These are phyloP conservation scores for Xyrauchen texanus DNA, from an alignment of 2,113 vertebrate species.

Conservation along the genomic window DNA sequence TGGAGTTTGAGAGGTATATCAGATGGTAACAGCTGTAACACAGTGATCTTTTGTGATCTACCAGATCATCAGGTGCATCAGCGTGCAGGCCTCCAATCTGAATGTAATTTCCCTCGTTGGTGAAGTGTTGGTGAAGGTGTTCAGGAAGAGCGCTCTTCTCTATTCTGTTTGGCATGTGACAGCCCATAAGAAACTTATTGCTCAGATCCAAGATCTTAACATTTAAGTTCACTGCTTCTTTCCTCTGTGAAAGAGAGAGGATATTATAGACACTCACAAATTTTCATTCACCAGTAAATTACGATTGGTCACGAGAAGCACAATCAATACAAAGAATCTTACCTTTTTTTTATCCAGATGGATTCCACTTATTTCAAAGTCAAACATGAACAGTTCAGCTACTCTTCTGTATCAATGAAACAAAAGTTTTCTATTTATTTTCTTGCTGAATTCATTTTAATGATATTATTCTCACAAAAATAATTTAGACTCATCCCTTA, in stretches of 20 bases:
- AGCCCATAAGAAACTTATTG: slow-evolving; percentile 83
- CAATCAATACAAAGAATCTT: slow-evolving; percentile 47
- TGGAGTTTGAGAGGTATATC: no score
- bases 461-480: no score
- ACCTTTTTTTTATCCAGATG: slow-evolving; percentile 94
- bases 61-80: slow-evolving; percentile 87
- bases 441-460: no score
- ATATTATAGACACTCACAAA: neutral
- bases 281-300: neutral
- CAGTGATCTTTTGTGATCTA: slow-evolving; percentile 51
- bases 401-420: slow-evolving; percentile 78
- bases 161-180: slow-evolving; percentile 87
- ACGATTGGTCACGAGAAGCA: neutral
- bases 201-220: slow-evolving; percentile 89
- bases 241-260: slow-evolving; percentile 74
- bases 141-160: slow-evolving; percentile 82
- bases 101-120: slow-evolving; percentile 78
- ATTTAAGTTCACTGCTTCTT: slow-evolving; percentile 86
- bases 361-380: slow-evolving; percentile 99
- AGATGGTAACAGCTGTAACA: no score
- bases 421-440: neutral
- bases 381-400: slow-evolving; percentile 96
- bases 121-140: slow-evolving; percentile 81
- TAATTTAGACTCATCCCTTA: no score
- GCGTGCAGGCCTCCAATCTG: slow-evolving; percentile 84